Conservation (phyloP, 1,140 invertebrate species). For the Gonatopus flavifemur region DNA sequence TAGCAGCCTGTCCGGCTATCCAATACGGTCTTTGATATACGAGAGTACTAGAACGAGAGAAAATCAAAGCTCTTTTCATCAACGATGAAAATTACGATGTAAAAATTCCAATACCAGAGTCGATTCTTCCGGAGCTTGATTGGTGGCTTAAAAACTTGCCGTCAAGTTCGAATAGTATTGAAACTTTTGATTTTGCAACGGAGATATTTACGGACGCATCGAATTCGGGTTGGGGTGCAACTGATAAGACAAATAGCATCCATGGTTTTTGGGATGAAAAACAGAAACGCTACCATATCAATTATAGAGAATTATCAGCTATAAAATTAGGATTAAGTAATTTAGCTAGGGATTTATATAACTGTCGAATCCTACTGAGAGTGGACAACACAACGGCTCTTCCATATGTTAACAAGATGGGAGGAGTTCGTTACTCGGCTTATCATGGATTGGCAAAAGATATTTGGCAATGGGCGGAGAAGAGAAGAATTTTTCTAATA, state of each 20-base stretch:
- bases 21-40: conserved; percentile 2
- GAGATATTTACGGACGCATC: conserved; percentile 29
- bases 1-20: neutral
- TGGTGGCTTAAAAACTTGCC: conserved; percentile 28
- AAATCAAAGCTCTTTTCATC: neutral
- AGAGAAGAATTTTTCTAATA: neutral
- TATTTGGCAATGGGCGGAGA: no score
- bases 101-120: neutral
- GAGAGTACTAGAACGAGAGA: conserved; percentile 1
- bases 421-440: neutral
- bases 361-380: neutral
- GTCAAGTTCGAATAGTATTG: conserved; percentile 7
- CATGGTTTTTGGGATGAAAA: neutral
- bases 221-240: conserved; percentile 25
- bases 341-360: neutral
- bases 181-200: neutral
- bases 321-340: neutral
- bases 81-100: conserved; percentile 6
- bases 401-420: conserved; percentile 1
- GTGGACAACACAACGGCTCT: conserved; percentile 1
- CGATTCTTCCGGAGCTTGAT: conserved; percentile 10
- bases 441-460: neutral
- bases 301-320: neutral
- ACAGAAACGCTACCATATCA: neutral
- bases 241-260: neutral